Evolutionary conservation across 2,797 vertebrate species (phyloP), one percentile per base, ranked within the genome.

Genomic region (Vultur gryphus): DNA sequence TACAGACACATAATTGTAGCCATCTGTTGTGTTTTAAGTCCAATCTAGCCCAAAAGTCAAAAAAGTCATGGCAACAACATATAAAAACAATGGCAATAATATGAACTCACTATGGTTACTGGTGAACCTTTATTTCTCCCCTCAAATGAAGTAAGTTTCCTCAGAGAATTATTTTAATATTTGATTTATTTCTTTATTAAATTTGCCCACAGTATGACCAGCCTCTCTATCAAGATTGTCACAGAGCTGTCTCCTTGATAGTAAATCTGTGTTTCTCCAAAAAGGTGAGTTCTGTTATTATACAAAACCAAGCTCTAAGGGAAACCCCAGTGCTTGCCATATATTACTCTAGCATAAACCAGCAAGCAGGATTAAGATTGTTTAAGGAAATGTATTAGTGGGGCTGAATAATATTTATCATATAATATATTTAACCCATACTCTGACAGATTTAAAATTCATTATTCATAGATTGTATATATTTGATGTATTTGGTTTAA

Each of bases 41-140:
- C 90, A 98, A 97, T 96, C 84, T 97, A 97, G 95, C 96, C 95
- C 96, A 79, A 97, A 97, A 98, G 97, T 98, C 90, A 97, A 96
- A 96, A 97, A 98, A 98, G 97, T 98, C 97, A 97, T 98, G 96
- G 98, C 97, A 98, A 98, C 98, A 97, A 97, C 95, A 98, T 97
- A 96, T 91, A 97, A 98, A 98, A 98, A 98, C 97, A 98, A 98
- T 91, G 94, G 93, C 95, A 98, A 97, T 98, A 98, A 98, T 98
- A 98, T 95, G 97, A 98, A 93, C 96, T 98, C 98, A 96, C 98
- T 98, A 98, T 98, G 98, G 98, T 98, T 97, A 98, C 98, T 97
- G 70, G 86, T 97, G 95, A 98, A 97, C 97, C 97, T 97, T 97
- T 97, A 96, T 97, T 97, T 97, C 97, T 95, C 89, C 90, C 91